A percentile compares a stretch with the other conserved stretches of the same genome.
Evolutionary conservation across 2,113 vertebrate genomes (phyloP).

Genomic region (Clarias batrachus): DNA sequence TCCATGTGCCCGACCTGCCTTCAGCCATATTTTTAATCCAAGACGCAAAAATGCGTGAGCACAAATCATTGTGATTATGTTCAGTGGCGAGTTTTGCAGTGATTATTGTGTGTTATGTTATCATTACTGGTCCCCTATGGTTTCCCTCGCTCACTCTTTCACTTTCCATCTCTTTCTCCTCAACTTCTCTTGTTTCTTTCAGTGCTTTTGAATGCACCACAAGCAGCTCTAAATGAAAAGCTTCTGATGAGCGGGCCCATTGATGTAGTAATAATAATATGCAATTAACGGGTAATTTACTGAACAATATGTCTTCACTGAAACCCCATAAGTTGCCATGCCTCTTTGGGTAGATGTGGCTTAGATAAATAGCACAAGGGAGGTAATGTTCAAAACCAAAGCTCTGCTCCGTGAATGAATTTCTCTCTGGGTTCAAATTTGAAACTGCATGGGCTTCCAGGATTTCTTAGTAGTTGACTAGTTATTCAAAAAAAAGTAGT

Average conservation of each 20-base stretch:
- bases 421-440: constrained; percentile 12
- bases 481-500: neutral
- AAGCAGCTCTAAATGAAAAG: constrained; percentile 52
- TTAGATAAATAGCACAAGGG: constrained; percentile 34
- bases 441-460: neutral
- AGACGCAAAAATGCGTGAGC: constrained; percentile 62
- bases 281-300: constrained; percentile 64
- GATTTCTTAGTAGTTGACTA: neutral
- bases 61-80: constrained; percentile 75
- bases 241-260: constrained; percentile 56
- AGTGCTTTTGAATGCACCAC: constrained; percentile 47
- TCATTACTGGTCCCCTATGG: constrained; percentile 52
- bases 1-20: constrained; percentile 67
- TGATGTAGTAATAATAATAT: constrained; percentile 61
- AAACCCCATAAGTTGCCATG: constrained; percentile 22
- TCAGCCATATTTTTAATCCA: constrained; percentile 72
- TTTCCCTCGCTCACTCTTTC: neutral
- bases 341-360: constrained; percentile 43
- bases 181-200: constrained; percentile 50
- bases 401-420: neutral
- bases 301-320: constrained; percentile 56
- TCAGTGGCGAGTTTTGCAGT: constrained; percentile 60
- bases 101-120: constrained; percentile 66
- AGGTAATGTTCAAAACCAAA: constrained; percentile 9
- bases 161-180: constrained; percentile 24